Evolutionary conservation across 2,113 vertebrate species (phyloP).

Genomic region (Poeciliopsis retropinna): DNA sequence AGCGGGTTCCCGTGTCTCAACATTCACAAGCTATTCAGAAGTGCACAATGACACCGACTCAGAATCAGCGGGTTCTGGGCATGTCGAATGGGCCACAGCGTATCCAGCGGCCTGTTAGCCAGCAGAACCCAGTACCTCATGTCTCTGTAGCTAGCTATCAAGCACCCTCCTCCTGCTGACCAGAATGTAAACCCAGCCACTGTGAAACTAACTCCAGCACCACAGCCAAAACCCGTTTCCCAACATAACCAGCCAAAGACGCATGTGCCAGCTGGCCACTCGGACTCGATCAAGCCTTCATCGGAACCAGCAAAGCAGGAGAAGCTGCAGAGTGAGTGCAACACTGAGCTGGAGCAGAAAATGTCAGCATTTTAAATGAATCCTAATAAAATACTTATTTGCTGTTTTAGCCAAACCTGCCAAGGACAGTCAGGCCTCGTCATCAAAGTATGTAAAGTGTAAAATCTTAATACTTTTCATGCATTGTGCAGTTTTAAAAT

Average conservation of each 20-base stretch:
- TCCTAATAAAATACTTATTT: conserved; percentile 3
- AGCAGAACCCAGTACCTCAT: conserved; percentile 54
- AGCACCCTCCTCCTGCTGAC: conserved; percentile 21
- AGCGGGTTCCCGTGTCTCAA: conserved; percentile 82
- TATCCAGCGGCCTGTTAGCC: conserved; percentile 69
- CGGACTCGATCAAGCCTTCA: conserved; percentile 52
- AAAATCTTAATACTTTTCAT: background rate
- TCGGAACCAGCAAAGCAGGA: conserved; percentile 61
- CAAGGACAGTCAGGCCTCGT: conserved; percentile 23
- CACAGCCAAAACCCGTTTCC: conserved; percentile 34
- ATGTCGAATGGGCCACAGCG: conserved; percentile 84
- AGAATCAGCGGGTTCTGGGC: conserved; percentile 79
- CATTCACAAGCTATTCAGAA: conserved; percentile 66
- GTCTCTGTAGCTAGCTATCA: conserved; percentile 37
- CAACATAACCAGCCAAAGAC: conserved; percentile 44
- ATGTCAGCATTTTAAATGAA: background rate
- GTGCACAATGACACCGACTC: conserved; percentile 43
- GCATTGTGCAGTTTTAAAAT: background rate
- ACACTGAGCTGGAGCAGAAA: background rate
- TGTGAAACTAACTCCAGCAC: conserved; percentile 35
- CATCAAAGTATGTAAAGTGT: conserved; percentile 43
- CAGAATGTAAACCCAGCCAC: conserved; percentile 66
- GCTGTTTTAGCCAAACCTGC: conserved; percentile 52
- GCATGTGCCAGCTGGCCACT: conserved; percentile 10
- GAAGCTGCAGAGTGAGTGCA: conserved; percentile 66